Evolutionary conservation across 2,797 vertebrate genomes (phyloP), one percentile per base, ranked within the genome.

Genomic region (Sebastes vulpes): DNA sequence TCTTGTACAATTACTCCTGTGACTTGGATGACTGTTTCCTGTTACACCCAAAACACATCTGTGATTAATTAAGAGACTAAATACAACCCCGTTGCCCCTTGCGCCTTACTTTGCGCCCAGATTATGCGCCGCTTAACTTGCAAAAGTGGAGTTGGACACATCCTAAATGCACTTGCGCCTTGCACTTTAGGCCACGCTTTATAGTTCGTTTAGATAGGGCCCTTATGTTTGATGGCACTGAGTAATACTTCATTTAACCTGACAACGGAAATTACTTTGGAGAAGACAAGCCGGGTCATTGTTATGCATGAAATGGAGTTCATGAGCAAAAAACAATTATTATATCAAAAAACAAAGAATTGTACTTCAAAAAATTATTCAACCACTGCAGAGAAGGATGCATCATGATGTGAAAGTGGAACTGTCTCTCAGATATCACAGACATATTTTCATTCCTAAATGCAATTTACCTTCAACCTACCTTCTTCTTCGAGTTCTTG

Each of bases 211-310:
- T 18, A 46, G 14, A 46, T 18, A 46, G 38, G 14, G 14, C 38
- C 38, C 38, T 46, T 46, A 46, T 77, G 79, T 71, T 71, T 6
- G 2, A 32, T 46, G 64, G 25, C 46, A 11, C n/a, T 50, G 77
- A 60, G 71, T 73, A 77, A 74, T 77, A 84, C 83, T 88, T 76
- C 57, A 81, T 88, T 83, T 60, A 76, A 76, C 16, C 3, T 57
- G 79, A 82, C 78, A 78, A 68, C 46, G 18, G 82, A 83, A 89
- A 89, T 70, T 53, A 80, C 58, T 82, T 66, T 61, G 53, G 75
- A 68, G 65, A 32, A 64, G 77, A 79, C 52, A 42, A 64, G 69
- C 23, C 35, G 5, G 72, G 38, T 72, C 72, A 61, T 84, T 83
- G 72, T 68, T 75, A 89, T 85, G 72, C 75, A 87, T 84, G 80